Evolutionary conservation across 1,140 invertebrate genomes (phyloP).

Genomic region (Wiebesia pumilae): DNA sequence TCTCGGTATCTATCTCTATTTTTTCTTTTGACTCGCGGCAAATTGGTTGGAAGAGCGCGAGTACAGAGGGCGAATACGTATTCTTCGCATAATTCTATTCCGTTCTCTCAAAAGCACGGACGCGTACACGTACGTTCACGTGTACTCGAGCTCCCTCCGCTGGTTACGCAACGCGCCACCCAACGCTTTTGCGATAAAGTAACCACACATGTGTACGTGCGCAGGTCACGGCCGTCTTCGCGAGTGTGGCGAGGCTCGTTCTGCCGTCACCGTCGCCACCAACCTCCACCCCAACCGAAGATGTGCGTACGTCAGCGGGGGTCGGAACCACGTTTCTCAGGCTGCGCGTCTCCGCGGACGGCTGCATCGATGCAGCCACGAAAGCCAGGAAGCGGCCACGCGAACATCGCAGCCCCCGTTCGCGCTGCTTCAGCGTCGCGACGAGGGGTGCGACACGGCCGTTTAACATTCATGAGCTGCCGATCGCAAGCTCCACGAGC

Average conservation of each 20-base stretch:
- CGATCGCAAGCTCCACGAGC: too few relatives aligned
- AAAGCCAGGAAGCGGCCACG: slow-evolving; percentile 21
- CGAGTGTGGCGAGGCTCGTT: slow-evolving; percentile 54
- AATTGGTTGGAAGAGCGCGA: neutral
- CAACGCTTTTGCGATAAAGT: slow-evolving; percentile 11
- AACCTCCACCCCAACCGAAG: neutral
- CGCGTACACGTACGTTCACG: too few relatives aligned
- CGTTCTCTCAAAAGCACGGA: neutral
- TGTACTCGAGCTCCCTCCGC: neutral
- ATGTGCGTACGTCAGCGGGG: neutral
- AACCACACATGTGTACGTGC: neutral
- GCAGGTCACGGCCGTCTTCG: slow-evolving; percentile 62
- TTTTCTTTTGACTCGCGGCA: neutral
- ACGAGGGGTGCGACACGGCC: too few relatives aligned
- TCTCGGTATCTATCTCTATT: neutral
- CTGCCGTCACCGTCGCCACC: neutral
- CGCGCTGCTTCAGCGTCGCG: too few relatives aligned
- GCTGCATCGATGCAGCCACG: slow-evolving; percentile 57
- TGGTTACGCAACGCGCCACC: slow-evolving; percentile 17
- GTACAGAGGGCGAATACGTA: neutral
- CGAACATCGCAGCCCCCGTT: too few relatives aligned
- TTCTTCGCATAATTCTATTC: neutral
- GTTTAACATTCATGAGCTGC: too few relatives aligned
- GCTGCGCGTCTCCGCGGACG: slow-evolving; percentile 79
- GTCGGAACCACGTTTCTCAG: slow-evolving; percentile 69